Evolutionary conservation across 2,888 invertebrate species (phyloP).

Genomic region (Oligia fasciuncula): DNA sequence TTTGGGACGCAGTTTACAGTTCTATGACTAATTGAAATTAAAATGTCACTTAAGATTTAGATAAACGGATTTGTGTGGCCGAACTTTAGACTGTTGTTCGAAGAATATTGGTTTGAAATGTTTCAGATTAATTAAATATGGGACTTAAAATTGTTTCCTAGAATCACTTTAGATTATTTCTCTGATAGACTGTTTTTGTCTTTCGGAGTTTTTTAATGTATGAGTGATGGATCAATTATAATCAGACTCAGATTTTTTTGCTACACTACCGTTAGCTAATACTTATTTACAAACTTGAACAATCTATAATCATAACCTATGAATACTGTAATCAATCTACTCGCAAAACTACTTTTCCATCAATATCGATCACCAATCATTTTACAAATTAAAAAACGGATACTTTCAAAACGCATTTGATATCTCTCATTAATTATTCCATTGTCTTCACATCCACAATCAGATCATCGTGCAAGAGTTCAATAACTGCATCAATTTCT

Average conservation of each 20-base stretch:
- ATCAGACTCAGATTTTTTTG: conserved; percentile 37
- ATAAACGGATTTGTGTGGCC: conserved; percentile 72
- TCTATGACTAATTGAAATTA: conserved; percentile 81
- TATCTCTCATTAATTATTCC: conserved; percentile 74
- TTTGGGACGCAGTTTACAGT: conserved; percentile 68
- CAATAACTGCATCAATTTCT: conserved; percentile 88
- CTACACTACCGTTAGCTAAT: conserved; percentile 34
- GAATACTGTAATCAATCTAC: conserved; percentile 64
- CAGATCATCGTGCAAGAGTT: conserved; percentile 82
- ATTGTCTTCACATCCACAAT: conserved; percentile 79
- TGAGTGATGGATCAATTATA: conserved; percentile 45
- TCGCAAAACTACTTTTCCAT: conserved; percentile 54
- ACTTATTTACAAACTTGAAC: conserved; percentile 44
- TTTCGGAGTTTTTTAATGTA: conserved; percentile 29
- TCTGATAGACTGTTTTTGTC: conserved; percentile 36
- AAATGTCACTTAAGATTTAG: conserved; percentile 82
- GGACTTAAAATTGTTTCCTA: conserved; percentile 53
- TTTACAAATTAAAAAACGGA: conserved; percentile 64
- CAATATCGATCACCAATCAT: conserved; percentile 62
- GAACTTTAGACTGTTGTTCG: conserved; percentile 50
- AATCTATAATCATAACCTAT: conserved; percentile 61
- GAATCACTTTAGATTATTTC: conserved; percentile 54
- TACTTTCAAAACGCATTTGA: conserved; percentile 63
- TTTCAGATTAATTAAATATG: conserved; percentile 50
- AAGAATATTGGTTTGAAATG: conserved; percentile 48